A percentile compares a stretch with the other conserved stretches of the same genome.
phyloP scores from a whole-genome alignment of 2,113 vertebrate genomes.

The Hepsetus odoe region DNA sequence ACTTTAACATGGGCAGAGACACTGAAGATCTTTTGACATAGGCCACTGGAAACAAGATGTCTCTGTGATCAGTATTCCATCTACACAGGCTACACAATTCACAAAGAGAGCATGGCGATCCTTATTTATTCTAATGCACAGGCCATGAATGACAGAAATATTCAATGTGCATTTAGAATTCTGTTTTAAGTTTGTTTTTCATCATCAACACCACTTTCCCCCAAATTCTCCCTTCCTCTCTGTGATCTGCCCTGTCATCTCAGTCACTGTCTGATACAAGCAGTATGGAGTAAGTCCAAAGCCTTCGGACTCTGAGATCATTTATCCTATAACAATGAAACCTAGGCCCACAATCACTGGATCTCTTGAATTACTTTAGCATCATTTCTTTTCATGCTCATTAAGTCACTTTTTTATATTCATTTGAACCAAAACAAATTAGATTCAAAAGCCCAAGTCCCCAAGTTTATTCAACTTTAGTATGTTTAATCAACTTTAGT shows the following conservation, averaged over 20 bases:
- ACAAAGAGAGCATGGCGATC: constrained; percentile 33
- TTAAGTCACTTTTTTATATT: background rate
- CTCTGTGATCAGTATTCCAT: constrained; percentile 40
- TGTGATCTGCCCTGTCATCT: constrained; percentile 51
- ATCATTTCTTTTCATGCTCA: background rate
- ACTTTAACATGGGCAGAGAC: constrained; percentile 27
- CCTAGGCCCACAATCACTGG: background rate
- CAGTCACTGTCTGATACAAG: constrained; percentile 34
- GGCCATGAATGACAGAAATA: constrained; percentile 45
- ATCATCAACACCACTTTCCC: constrained; percentile 31
- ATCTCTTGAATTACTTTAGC: background rate
- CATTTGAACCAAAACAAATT: too few relatives aligned
- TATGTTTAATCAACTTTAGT: too few relatives aligned
- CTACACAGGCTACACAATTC: constrained; percentile 1
- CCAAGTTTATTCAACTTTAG: too few relatives aligned
- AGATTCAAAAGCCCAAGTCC: too few relatives aligned
- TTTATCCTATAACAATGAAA: constrained; percentile 34
- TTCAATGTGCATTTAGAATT: constrained; percentile 50
- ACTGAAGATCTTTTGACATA: constrained; percentile 26
- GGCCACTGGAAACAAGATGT: constrained; percentile 2
- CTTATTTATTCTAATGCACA: constrained; percentile 48
- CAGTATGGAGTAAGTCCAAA: constrained; percentile 27
- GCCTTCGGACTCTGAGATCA: constrained; percentile 20
- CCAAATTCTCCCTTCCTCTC: constrained; percentile 25
- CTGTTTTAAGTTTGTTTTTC: constrained; percentile 47